phyloP scores from a whole-genome alignment of 2,113 vertebrate genomes.

The Stercorarius parasiticus region DNA sequence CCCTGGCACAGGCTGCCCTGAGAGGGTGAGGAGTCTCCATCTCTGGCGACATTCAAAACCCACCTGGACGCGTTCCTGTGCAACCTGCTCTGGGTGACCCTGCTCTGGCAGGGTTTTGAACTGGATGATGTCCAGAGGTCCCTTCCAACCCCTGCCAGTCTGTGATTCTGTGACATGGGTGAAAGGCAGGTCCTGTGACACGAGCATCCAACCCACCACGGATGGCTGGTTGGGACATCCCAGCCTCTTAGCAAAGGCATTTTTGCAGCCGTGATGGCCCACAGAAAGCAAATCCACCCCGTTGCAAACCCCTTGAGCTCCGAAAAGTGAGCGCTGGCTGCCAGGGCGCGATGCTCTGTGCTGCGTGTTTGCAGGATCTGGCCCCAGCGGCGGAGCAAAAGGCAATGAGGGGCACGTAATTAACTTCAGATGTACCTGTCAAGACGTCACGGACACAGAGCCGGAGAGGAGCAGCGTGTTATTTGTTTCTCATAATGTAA shows the following conservation, averaged over 20 bases:
- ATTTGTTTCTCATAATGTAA: constrained; percentile 8
- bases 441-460: background rate
- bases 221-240: fast-evolving
- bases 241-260: background rate
- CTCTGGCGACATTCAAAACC: too few species aligned
- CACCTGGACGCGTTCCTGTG: too few species aligned
- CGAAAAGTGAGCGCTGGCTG: background rate
- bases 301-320: background rate
- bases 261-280: background rate
- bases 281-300: background rate
- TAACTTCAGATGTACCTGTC: constrained; percentile 62
- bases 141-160: too few species aligned
- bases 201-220: background rate
- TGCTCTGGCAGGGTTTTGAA: too few species aligned
- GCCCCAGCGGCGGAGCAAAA: background rate
- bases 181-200: background rate
- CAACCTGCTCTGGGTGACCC: too few species aligned
- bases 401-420: background rate
- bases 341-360: background rate
- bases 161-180: background rate
- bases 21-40: too few species aligned
- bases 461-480: background rate
- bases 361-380: fast-evolving
- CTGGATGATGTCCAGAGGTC: too few species aligned
- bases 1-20: too few species aligned